A percentile compares a stretch with the other conserved stretches of the same genome.
phyloP scores from a whole-genome alignment of 1,140 invertebrate genomes.

The Pentalonia nigronervosa region DNA sequence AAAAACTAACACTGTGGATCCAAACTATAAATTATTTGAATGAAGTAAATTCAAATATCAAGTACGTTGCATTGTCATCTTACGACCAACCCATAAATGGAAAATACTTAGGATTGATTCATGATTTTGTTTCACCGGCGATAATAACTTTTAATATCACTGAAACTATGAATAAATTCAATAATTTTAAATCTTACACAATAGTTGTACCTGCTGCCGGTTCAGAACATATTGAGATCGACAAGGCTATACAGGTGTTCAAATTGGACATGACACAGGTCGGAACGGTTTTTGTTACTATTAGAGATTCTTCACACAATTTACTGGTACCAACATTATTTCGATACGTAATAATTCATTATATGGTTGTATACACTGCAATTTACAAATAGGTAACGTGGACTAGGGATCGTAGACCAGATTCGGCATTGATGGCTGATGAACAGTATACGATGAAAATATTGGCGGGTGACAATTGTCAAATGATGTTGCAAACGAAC shows the following conservation, averaged over 20 bases:
- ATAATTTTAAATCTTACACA: not conserved
- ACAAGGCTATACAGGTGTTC: constrained; percentile 16
- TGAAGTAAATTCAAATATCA: not conserved
- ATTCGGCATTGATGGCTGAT: not conserved
- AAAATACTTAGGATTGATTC: not conserved
- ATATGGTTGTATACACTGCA: not conserved
- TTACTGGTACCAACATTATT: not conserved
- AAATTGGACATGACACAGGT: constrained; percentile 16
- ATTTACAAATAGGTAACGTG: constrained; percentile 6
- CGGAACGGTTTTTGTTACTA: not conserved
- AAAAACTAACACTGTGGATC: not conserved
- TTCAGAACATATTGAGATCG: not conserved
- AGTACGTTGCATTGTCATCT: constrained; percentile 15
- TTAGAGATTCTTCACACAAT: not conserved
- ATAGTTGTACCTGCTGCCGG: not conserved
- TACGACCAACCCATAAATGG: not conserved
- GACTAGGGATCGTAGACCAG: constrained; percentile 18
- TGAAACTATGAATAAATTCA: not conserved
- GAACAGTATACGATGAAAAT: constrained; percentile 6
- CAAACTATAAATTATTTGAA: not conserved
- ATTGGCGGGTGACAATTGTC: not conserved
- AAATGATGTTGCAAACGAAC: not conserved
- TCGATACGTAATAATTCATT: not conserved
- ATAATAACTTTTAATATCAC: not conserved
- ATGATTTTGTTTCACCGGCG: not conserved